phyloP scores from a whole-genome alignment of 2,888 invertebrate species.

The Tryphoninae sp. region DNA sequence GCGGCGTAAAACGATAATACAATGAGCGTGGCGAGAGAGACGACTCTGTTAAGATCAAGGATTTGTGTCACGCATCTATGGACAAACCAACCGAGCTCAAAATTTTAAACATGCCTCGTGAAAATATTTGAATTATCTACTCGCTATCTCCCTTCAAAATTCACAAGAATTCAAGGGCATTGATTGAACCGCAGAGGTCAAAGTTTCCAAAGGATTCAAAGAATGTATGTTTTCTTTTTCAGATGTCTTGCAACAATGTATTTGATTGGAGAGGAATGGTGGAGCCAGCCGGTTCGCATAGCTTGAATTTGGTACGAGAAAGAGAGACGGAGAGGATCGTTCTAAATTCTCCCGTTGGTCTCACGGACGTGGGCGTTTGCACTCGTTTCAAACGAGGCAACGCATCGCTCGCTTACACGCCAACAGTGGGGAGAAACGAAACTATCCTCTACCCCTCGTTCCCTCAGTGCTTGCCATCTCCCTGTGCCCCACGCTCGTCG shows the following conservation, averaged over 20 bases:
- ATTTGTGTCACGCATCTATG: constrained; percentile 12
- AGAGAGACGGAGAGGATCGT: constrained; percentile 48
- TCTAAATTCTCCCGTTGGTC: constrained; percentile 62
- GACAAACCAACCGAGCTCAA: background rate
- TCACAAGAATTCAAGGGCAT: background rate
- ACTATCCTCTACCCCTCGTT: constrained; percentile 50
- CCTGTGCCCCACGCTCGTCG: constrained; percentile 36
- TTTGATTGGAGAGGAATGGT: constrained; percentile 25
- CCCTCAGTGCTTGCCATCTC: constrained; percentile 36
- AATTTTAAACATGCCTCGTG: too few species aligned
- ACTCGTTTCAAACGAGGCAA: constrained; percentile 62
- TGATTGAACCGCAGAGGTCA: background rate
- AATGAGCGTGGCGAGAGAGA: constrained; percentile 13
- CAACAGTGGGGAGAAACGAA: constrained; percentile 54
- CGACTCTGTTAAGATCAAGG: constrained; percentile 16
- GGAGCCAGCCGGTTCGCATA: constrained; percentile 18
- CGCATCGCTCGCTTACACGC: constrained; percentile 22
- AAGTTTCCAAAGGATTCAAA: background rate
- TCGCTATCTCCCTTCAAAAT: too few species aligned
- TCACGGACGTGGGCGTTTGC: constrained; percentile 65
- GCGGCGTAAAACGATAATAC: constrained; percentile 34
- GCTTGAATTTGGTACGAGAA: constrained; percentile 47
- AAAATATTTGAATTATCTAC: too few species aligned
- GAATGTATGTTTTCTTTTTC: background rate
- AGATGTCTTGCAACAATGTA: background rate